These are phyloP conservation scores for Chondrilla cf. caribensis DNA, from an alignment of 37 sponge, comb jelly and placozoan species.

Conservation along the genomic window DNA sequence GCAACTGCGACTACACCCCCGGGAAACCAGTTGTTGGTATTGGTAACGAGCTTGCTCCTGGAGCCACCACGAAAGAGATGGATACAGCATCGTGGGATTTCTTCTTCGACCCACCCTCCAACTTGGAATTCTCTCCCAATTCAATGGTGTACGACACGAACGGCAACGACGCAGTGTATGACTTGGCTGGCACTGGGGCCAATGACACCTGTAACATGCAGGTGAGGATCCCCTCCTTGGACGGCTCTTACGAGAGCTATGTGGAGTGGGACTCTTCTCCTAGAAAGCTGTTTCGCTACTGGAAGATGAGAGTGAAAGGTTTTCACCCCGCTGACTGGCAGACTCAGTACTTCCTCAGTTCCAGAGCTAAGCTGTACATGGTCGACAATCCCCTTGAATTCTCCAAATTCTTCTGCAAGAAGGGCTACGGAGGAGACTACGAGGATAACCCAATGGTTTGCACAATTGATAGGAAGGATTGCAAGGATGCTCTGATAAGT, in stretches of 20 bases:
- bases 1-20: background rate
- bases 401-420: slow-evolving; percentile 10
- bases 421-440: background rate
- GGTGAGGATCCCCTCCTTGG: background rate
- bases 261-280: background rate
- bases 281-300: background rate
- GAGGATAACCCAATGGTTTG: background rate
- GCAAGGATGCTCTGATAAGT: too few species aligned
- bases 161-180: background rate
- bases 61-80: background rate
- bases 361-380: background rate
- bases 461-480: too few species aligned
- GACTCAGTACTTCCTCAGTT: background rate
- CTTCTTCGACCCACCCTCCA: background rate
- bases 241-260: background rate
- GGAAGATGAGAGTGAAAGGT: background rate
- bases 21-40: background rate
- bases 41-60: background rate
- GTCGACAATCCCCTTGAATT: background rate
- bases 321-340: background rate
- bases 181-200: background rate
- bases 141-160: background rate
- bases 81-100: background rate
- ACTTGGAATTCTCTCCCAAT: background rate
- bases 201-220: background rate